phyloP scores from a whole-genome alignment of 2,888 invertebrate genomes.

The Drymonia ruficornis region DNA sequence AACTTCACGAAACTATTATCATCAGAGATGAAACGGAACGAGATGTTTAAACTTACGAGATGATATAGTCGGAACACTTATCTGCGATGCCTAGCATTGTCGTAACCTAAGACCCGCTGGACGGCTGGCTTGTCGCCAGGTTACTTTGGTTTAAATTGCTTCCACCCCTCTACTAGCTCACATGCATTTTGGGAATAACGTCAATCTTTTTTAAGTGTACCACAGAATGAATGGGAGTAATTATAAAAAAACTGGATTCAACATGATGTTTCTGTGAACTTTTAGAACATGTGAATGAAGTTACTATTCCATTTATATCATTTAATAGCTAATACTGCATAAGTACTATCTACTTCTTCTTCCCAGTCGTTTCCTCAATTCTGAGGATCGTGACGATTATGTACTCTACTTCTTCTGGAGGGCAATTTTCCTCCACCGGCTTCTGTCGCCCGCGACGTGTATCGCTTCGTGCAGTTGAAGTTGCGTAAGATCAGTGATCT shows the following conservation, averaged over 20 bases:
- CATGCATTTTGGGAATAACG: slow-evolving; percentile 47
- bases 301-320: no score
- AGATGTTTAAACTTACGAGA: slow-evolving; percentile 50
- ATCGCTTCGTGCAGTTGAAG: no score
- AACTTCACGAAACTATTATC: not conserved
- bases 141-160: slow-evolving; percentile 71
- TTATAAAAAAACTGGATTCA: not conserved
- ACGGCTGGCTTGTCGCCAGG: slow-evolving; percentile 70
- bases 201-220: slow-evolving; percentile 31
- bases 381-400: no score
- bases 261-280: no score
- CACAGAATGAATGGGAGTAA: not conserved
- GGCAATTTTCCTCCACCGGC: no score
- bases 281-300: no score
- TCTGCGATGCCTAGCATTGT: slow-evolving; percentile 63
- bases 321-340: no score
- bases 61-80: slow-evolving; percentile 62
- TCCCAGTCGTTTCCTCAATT: no score
- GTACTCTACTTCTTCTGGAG: no score
- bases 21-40: slow-evolving; percentile 39
- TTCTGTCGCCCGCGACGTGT: no score
- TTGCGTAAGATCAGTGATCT: no score
- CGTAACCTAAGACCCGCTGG: slow-evolving; percentile 59
- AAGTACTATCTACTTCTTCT: no score
- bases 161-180: slow-evolving; percentile 49